A percentile compares a stretch with the other conserved stretches of the same genome.
Evolutionary conservation across 2,113 vertebrate species (phyloP).

Genomic region (Eurypyga helias): DNA sequence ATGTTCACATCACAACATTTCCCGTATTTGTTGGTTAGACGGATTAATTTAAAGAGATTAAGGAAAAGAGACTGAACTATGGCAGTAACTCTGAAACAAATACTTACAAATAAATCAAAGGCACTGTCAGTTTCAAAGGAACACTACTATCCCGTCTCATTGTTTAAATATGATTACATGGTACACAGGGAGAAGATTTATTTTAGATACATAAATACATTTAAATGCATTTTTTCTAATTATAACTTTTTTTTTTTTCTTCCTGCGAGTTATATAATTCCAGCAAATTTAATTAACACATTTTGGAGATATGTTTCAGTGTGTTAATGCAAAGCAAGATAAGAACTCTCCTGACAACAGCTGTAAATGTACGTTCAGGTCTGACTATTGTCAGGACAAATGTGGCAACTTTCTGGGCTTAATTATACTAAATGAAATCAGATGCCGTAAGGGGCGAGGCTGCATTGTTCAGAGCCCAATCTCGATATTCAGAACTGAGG

Average conservation of each 20-base stretch:
- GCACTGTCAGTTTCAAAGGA: conserved; percentile 47
- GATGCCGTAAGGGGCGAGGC: neutral
- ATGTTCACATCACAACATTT: conserved; percentile 32
- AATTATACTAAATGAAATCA: conserved; percentile 20
- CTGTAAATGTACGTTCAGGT: neutral
- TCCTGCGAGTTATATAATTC: conserved; percentile 67
- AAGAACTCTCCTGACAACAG: neutral
- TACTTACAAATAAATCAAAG: conserved; percentile 54
- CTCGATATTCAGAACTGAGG: neutral
- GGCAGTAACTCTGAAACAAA: conserved; percentile 18
- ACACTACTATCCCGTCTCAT: conserved; percentile 6
- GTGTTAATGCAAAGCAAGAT: conserved; percentile 33
- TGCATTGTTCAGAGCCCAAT: conserved; percentile 14
- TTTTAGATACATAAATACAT: conserved; percentile 75
- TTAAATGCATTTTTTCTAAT: conserved; percentile 72
- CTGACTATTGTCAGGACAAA: conserved; percentile 40
- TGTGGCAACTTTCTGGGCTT: conserved; percentile 1
- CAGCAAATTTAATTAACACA: conserved; percentile 77
- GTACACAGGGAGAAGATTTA: conserved; percentile 43
- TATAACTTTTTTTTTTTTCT: conserved; percentile 41
- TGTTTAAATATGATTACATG: conserved; percentile 70
- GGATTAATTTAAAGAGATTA: conserved; percentile 47
- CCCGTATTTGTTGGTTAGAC: neutral
- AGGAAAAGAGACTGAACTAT: neutral
- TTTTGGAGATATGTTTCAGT: conserved; percentile 66